Evolutionary conservation across 92 coral and sea anemone species (phyloP), one percentile per base, ranked within the genome.

Genomic region (Virgularia gustaviana): DNA sequence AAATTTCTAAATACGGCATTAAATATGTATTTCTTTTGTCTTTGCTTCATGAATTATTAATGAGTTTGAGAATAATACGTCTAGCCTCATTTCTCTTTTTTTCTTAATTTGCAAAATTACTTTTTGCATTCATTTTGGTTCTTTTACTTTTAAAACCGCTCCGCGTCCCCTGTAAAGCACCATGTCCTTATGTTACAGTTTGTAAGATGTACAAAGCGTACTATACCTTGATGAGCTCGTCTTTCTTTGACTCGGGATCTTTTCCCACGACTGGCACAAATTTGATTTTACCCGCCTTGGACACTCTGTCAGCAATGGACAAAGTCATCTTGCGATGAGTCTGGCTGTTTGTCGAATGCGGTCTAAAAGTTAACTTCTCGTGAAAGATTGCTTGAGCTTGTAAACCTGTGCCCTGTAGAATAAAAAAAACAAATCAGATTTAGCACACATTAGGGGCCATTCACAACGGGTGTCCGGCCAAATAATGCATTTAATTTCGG

Each of bases 331-430:
- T 92, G 39, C 96, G 83, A 55, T 92, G 98, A 27, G 98, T 92
- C 77, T 92, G 98, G 73, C 98, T 92, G 65, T 95, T 85, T 0
- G 98, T 92, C 9, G 98, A 92, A 58, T 92, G 96, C 27, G 98
- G 98, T 79, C 98, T 84, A 71, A 92, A 92, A 4, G 98, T 89
- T 25, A 92, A 85, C 61, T 92, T 92, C 55, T 92, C 98, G 36
- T 83, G 90, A 76, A 92, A 92, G 18, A 92, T 91, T 4, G 98
- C 85, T 70, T 92, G 98, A 1, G 87, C 98, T 60, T 92, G 98
- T 32, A 92, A 78, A 86, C 98, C 98, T 65, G 98, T 92, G 20
- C 98, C 98, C 98, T 92, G 38, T 13, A 9, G 18, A 52, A 64
- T 51, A 35, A 5, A 34, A 10, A 22, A 9, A 30, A 49, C 12